These are phyloP conservation scores for Julus scandinavius DNA, from an alignment of 2,888 invertebrate genomes.

Conservation along the genomic window DNA sequence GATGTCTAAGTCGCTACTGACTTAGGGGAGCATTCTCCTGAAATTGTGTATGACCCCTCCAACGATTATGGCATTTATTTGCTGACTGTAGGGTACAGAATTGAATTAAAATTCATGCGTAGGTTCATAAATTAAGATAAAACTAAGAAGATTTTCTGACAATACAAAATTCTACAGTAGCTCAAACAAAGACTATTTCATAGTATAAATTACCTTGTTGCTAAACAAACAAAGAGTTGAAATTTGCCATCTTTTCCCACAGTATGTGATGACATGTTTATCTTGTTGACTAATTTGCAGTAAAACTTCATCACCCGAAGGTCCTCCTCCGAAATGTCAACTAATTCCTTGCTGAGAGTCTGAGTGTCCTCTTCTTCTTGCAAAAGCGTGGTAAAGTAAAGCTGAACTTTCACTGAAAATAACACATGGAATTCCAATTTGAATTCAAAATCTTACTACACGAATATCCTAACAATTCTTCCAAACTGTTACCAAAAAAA, in stretches of 20 bases:
- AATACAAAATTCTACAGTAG: too few relatives aligned
- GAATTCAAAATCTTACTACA: slow-evolving; percentile 65
- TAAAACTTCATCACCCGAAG: slow-evolving; percentile 86
- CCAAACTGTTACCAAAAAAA: slow-evolving; percentile 76
- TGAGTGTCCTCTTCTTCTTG: slow-evolving; percentile 64
- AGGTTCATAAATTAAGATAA: too few relatives aligned
- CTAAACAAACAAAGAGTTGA: slow-evolving; percentile 94
- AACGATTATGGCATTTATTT: too few relatives aligned
- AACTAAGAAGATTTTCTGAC: too few relatives aligned
- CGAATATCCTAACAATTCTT: background rate
- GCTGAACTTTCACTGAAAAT: slow-evolving; percentile 71
- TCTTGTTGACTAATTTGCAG: slow-evolving; percentile 88
- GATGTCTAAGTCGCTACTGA: too few relatives aligned
- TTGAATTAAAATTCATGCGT: too few relatives aligned
- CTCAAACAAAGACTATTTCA: slow-evolving; percentile 14
- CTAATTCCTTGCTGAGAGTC: slow-evolving; percentile 62
- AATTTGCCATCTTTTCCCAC: slow-evolving; percentile 98
- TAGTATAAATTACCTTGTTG: slow-evolving; percentile 81
- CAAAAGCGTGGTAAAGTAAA: slow-evolving; percentile 65
- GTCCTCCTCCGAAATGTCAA: slow-evolving; percentile 63
- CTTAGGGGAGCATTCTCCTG: too few relatives aligned
- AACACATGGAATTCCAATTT: slow-evolving; percentile 53
- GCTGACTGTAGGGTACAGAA: too few relatives aligned
- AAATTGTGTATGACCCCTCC: too few relatives aligned
- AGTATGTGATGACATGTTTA: slow-evolving; percentile 83